Evolutionary conservation across 2,797 vertebrate genomes (phyloP), one percentile per base, ranked within the genome.

Genomic region (Fratercula arctica): DNA sequence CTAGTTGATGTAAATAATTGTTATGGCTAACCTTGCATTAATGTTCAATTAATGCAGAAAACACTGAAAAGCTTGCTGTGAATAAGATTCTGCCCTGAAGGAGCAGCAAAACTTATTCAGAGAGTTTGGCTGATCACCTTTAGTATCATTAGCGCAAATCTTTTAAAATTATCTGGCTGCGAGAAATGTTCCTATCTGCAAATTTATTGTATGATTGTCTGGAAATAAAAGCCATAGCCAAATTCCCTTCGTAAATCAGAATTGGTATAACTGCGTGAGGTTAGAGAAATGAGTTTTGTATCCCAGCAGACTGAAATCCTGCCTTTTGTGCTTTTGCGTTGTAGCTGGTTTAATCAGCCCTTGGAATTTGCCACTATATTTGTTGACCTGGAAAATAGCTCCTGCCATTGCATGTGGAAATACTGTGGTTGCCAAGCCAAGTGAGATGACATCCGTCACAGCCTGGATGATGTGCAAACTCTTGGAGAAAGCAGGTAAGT

Each of bases 351-450:
- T 99, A 89, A 99, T 99, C 97, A 99, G 99, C 87, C 99, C 99
- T 64, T 99, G 99, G 99, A 99, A 99, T 95, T 97, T 99, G 48
- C 99, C 99, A 2, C 97, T 99, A 5, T 99, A 99, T 95, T 97
- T 99, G 82, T 98, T 99, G 86, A 99, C 99, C 54, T 99, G 99
- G 99, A 99, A 99, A 98, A 98, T 99, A 13, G 99, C 99, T 6
- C 99, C 99, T 3, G 99, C 99, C 4, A 98, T 99, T 3, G 99
- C 99, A 13, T 95, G 97, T 11, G 99, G 99, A 78, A 99, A 99
- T 96, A 99, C 99, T 0, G 99, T 99, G 69, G 98, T 99, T 91
- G 99, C 99, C 75, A 99, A 99, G 92, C 99, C 99, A 78, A 99
- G 99, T 20, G 99, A 99, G 98, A 98, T 99, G 99, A 99, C 99